Evolutionary conservation across 2,888 invertebrate species (phyloP), one percentile per base, ranked within the genome.

Genomic region (Ophioninae sp.): DNA sequence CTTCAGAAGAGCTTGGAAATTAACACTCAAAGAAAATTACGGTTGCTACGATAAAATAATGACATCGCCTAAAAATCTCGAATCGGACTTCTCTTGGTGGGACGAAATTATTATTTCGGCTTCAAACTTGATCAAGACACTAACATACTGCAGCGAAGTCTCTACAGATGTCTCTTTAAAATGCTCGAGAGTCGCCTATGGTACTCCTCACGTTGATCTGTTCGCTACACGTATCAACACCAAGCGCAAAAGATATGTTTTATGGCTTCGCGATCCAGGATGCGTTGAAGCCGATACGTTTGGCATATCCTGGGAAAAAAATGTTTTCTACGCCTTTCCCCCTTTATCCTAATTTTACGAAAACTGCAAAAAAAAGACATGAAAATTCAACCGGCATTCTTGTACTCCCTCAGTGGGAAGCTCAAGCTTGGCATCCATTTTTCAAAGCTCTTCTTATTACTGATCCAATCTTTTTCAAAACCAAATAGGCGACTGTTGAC

Each of bases 41-140:
- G 39, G 44, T 23, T 23, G 74, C n/a, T 82, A 61, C 56, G 82
- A 82, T 44, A 20, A 17, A 20, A 30, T 17, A 2, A 79, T 79
- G 65, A 3, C 13, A 5, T 41, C 75, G 0, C 20, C 57, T 10
- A 1, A 17, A 2, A 23, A 39, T n/a, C 44, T 81, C 2, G 10
- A 50, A 13, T 17, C 44, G 0, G 77, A 82, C n/a, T 79, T 82
- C 23, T 10, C n/a, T 7, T 82, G 79, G 75, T 79, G 79, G 75
- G 39, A 37, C 10, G 7, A 70, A 2, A 13, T 20, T 10, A 68
- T 0, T 8, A 5, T 21, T 20, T 6, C 20, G 74, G 50, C 1
- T 8, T 41, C 41, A 41, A 41, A 41, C 41, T 41, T 1, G 3
- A 41, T 41, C 7, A 41, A 41, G 41, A 41, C 6, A 8, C 41